A percentile compares a stretch with the other conserved stretches of the same genome.
Evolutionary conservation across 2,797 vertebrate species (phyloP).

Genomic region (Sebastiscus tertius): DNA sequence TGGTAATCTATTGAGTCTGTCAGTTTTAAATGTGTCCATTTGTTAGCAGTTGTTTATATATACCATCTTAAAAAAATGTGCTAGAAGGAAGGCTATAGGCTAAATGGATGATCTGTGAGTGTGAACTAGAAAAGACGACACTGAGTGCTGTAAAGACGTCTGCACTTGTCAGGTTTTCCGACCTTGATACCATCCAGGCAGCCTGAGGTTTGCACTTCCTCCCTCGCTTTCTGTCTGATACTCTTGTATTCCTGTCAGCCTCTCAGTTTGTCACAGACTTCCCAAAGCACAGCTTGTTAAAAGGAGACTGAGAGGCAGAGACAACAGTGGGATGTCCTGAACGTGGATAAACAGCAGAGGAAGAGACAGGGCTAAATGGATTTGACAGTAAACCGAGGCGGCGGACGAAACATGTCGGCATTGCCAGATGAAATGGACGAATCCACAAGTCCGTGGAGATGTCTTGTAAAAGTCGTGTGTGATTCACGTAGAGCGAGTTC

Average conservation of each 20-base stretch:
- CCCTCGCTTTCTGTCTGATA: background rate
- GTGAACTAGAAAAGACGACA: constrained; percentile 12
- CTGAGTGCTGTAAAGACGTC: background rate
- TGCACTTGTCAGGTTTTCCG: constrained; percentile 15
- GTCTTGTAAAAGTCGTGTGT: constrained; percentile 55
- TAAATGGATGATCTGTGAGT: background rate
- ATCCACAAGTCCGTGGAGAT: constrained; percentile 46
- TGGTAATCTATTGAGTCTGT: background rate
- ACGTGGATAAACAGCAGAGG: background rate
- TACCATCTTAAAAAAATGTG: background rate
- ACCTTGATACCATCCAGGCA: constrained; percentile 10
- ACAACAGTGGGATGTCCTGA: constrained; percentile 12
- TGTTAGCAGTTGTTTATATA: background rate
- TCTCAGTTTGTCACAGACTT: constrained; percentile 16
- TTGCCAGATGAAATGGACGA: constrained; percentile 34
- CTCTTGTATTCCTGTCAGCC: constrained; percentile 36
- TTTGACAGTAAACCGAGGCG: constrained; percentile 31
- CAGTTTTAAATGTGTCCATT: background rate
- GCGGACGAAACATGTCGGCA: constrained; percentile 30
- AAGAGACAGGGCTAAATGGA: constrained; percentile 22
- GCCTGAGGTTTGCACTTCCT: constrained; percentile 19
- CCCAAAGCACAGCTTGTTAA: constrained; percentile 5
- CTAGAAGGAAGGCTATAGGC: background rate
- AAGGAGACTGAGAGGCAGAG: background rate
- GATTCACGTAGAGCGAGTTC: constrained; percentile 45